These are phyloP conservation scores for Variabilichromis moorii DNA, from an alignment of 2,113 vertebrate species.

Conservation along the genomic window DNA sequence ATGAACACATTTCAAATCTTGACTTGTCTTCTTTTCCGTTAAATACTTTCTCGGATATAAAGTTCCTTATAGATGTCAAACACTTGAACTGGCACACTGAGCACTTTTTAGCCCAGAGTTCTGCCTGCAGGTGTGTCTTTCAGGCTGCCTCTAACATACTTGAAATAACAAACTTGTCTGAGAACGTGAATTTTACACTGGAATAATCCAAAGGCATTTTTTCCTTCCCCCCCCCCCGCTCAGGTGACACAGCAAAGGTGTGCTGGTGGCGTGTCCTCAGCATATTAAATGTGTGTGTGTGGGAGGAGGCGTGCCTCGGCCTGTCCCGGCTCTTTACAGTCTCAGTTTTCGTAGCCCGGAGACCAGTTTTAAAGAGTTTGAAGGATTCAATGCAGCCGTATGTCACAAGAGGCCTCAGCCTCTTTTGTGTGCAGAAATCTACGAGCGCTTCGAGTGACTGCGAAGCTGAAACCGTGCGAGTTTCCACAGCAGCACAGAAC, in stretches of 20 bases:
- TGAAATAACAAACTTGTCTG: not conserved
- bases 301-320: constrained; percentile 9
- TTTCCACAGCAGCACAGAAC: not conserved
- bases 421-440: constrained; percentile 29
- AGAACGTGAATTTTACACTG: not conserved
- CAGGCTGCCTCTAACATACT: not conserved
- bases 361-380: not conserved
- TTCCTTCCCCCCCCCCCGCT: not conserved
- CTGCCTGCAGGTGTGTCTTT: not conserved
- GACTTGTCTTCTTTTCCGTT: not conserved
- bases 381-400: not conserved
- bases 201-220: not conserved
- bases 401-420: not conserved
- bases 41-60: not conserved
- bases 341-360: constrained; percentile 40
- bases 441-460: not conserved
- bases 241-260: not conserved
- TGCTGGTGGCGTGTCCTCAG: not conserved
- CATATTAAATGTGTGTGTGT: not conserved
- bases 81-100: not conserved
- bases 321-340: not conserved
- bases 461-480: not conserved
- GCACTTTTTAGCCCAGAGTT: not conserved
- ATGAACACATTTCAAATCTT: not conserved
- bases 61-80: not conserved